These are phyloP conservation scores for Peromyscus leucopus DNA, from an alignment of 2,113 vertebrate genomes.

Conservation along the genomic window DNA sequence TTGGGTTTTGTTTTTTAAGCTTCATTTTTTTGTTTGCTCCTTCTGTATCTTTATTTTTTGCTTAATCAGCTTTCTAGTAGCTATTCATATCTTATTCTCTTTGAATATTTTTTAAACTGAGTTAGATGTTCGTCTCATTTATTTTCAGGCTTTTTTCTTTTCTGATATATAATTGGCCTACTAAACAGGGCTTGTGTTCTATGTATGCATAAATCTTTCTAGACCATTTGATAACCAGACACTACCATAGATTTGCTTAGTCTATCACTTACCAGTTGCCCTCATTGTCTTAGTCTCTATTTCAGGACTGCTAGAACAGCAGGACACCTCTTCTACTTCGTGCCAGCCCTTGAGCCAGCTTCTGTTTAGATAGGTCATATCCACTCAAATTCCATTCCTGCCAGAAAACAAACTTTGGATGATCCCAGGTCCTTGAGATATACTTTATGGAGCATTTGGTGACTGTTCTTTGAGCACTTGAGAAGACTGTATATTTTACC, in stretches of 20 bases:
- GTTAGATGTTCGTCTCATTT: not conserved
- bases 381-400: conserved; percentile 37
- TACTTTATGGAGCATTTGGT: conserved; percentile 35
- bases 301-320: not conserved
- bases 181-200: not conserved
- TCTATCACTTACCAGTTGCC: conserved; percentile 7
- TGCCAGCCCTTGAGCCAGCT: conserved; percentile 32
- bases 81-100: conserved; percentile 27
- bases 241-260: not conserved
- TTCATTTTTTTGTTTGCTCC: not conserved
- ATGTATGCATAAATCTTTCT: conserved; percentile 28
- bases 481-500: conserved; percentile 52
- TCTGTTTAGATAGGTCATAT: conserved; percentile 58
- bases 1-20: not conserved
- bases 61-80: conserved; percentile 11
- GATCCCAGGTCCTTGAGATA: conserved; percentile 29
- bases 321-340: not conserved
- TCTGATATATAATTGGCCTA: not conserved
- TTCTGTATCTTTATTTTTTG: conserved; percentile 31
- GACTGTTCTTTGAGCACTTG: conserved; percentile 9
- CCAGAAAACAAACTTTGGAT: conserved; percentile 34
- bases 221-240: conserved; percentile 30
- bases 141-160: conserved; percentile 32
- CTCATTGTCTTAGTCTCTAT: not conserved
- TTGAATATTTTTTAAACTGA: conserved; percentile 28